These are phyloP conservation scores for Hyposmocoma kahamanoa DNA, from an alignment of 1,140 invertebrate genomes.

Conservation along the genomic window DNA sequence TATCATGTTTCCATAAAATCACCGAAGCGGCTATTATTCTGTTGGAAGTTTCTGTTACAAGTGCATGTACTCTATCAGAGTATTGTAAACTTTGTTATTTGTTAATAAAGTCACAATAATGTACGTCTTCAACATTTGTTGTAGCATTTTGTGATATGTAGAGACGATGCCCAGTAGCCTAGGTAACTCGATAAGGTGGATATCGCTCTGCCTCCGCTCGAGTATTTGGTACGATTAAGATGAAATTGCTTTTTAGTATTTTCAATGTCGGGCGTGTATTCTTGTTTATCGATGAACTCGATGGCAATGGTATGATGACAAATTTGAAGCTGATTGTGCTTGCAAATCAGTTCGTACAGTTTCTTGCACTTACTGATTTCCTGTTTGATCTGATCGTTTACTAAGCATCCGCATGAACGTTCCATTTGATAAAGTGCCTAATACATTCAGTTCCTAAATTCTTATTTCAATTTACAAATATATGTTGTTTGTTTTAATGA, in stretches of 20 bases:
- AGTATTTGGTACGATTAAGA: conserved; percentile 70
- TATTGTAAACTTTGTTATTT: conserved; percentile 26
- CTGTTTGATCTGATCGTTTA: no score
- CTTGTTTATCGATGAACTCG: neutral
- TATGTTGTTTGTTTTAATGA: no score
- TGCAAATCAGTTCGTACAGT: no score
- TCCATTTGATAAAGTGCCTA: no score
- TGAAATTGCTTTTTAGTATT: conserved; percentile 58
- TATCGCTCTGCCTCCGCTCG: conserved; percentile 60
- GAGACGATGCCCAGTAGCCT: conserved; percentile 64
- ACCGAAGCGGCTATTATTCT: conserved; percentile 68
- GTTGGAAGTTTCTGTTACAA: conserved; percentile 44
- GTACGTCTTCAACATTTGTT: conserved; percentile 17
- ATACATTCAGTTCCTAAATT: no score
- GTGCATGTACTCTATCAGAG: conserved; percentile 8
- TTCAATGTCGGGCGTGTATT: conserved; percentile 23
- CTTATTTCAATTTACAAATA: no score
- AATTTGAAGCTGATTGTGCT: no score
- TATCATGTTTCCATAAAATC: conserved; percentile 72
- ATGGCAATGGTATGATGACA: no score
- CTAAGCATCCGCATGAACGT: no score
- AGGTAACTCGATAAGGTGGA: conserved; percentile 69
- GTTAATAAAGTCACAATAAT: conserved; percentile 12
- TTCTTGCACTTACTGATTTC: no score
- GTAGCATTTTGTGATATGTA: conserved; percentile 20